Percentiles rank a stretch among this genome's conserved stretches.
Conservation (phyloP, 2,797 vertebrate genomes). For the Glossophaga mutica region DNA sequence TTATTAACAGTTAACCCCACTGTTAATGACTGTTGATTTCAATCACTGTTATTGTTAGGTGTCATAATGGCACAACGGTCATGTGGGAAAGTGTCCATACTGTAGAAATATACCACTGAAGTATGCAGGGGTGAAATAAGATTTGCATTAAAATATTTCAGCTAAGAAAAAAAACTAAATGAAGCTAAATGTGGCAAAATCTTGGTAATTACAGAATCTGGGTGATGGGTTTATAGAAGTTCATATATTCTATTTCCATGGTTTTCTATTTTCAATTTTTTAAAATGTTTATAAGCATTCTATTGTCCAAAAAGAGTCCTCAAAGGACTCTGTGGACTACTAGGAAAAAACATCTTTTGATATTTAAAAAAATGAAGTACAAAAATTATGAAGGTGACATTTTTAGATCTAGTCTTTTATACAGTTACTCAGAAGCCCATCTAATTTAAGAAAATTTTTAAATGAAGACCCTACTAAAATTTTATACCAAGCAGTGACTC, state of each 20-base stretch:
- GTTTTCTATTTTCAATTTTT: background rate
- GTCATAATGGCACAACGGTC: background rate
- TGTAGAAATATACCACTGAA: background rate
- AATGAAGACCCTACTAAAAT: constrained; percentile 46
- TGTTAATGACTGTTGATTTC: background rate
- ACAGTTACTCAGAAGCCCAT: background rate
- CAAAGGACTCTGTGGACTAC: background rate
- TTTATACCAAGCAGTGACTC: background rate
- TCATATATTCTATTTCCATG: background rate
- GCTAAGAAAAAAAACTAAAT: constrained; percentile 24
- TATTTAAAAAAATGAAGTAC: constrained; percentile 4
- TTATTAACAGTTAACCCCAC: background rate
- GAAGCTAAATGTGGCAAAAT: background rate
- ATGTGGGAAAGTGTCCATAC: background rate
- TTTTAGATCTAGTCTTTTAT: background rate
- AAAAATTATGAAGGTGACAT: constrained; percentile 23
- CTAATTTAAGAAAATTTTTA: constrained; percentile 30
- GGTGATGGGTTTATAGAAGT: background rate
- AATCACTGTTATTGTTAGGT: background rate
- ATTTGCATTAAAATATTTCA: constrained; percentile 1
- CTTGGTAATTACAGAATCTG: background rate
- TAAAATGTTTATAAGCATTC: background rate
- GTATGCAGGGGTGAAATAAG: background rate
- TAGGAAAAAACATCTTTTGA: background rate
- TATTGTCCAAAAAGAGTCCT: background rate